phyloP scores from a whole-genome alignment of 2,888 invertebrate genomes.

The Plemyria rubiginata region DNA sequence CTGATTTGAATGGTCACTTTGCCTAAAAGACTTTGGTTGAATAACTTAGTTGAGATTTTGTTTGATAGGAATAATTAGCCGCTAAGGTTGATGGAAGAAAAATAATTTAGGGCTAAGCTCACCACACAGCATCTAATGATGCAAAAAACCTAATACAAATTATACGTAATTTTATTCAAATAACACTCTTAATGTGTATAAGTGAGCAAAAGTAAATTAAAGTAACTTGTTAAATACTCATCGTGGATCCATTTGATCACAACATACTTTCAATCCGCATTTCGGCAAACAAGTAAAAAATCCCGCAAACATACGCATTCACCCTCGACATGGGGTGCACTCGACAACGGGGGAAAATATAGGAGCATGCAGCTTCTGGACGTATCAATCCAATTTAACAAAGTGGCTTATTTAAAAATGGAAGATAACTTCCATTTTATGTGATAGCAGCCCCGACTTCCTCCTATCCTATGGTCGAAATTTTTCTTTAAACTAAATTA shows the following conservation, averaged over 20 bases:
- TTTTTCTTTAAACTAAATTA: no score
- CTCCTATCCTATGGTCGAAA: no score
- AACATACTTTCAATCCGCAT: conserved; percentile 31
- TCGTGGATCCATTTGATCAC: conserved; percentile 30
- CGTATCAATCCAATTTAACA: no score
- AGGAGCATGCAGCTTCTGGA: conserved; percentile 10
- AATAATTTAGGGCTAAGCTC: no score
- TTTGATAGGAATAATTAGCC: no score
- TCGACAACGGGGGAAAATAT: conserved; percentile 18
- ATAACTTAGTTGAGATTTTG: conserved; percentile 23
- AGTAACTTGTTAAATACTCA: conserved; percentile 27
- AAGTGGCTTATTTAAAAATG: no score
- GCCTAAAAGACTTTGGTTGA: conserved; percentile 49
- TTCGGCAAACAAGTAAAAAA: conserved; percentile 36
- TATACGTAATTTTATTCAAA: background rate
- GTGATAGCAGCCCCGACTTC: no score
- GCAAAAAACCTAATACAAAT: no score
- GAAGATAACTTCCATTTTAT: no score
- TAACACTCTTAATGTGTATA: conserved; percentile 1
- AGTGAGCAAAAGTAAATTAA: conserved; percentile 19
- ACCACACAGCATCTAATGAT: no score
- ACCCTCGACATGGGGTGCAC: conserved; percentile 38
- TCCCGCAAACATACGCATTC: conserved; percentile 40
- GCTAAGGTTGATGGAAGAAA: no score
- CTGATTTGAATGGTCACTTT: conserved; percentile 69